Conservation (phyloP, 1,140 invertebrate species). For the Drosophila nigromelanica region DNA sequence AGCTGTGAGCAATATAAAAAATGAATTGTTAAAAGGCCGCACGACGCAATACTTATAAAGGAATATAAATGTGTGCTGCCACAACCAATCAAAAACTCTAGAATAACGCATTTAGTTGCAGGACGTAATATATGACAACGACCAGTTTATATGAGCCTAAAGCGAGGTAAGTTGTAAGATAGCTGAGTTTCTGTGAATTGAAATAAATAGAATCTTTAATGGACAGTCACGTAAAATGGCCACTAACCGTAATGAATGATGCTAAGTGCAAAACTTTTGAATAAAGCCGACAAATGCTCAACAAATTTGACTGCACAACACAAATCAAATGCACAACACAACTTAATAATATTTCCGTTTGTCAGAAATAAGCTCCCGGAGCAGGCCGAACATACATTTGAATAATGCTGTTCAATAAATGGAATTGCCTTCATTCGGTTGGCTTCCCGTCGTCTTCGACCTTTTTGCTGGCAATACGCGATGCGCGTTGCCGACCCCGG, state of each 20-base stretch:
- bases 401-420: conserved; percentile 77
- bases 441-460: conserved; percentile 46
- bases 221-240: conserved; percentile 18
- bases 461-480: conserved; percentile 23
- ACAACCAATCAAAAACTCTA: conserved; percentile 70
- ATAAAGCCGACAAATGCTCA: conserved; percentile 23
- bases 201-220: conserved; percentile 73
- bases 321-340: conserved; percentile 63
- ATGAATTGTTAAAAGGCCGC: conserved; percentile 80
- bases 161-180: conserved; percentile 14
- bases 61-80: conserved; percentile 75
- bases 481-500: conserved; percentile 29
- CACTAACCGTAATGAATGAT: conserved; percentile 62
- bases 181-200: conserved; percentile 30
- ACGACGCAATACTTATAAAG: conserved; percentile 53
- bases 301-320: conserved; percentile 55
- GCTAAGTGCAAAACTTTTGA: not conserved
- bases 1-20: conserved; percentile 64
- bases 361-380: conserved; percentile 18
- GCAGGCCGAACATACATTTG: conserved; percentile 51
- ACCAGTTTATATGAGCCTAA: conserved; percentile 32
- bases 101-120: conserved; percentile 31
- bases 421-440: conserved; percentile 72
- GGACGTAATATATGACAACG: conserved; percentile 52
- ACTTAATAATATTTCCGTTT: conserved; percentile 68